phyloP scores from a whole-genome alignment of 2,888 invertebrate genomes.

The Chorisops tibialis region DNA sequence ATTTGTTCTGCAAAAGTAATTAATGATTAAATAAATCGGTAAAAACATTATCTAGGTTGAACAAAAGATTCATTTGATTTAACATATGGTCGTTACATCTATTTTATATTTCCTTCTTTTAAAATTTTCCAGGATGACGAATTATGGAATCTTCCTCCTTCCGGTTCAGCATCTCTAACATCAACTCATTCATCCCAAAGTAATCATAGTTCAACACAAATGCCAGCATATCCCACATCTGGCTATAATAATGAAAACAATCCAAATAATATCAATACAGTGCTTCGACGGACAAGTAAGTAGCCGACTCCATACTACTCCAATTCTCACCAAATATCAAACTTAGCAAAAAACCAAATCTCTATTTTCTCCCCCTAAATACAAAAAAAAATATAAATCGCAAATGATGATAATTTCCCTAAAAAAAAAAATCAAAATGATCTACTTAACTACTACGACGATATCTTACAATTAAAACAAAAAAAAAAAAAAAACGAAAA shows the following conservation, averaged over 20 bases:
- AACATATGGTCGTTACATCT: background rate
- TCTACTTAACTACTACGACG: too few species aligned
- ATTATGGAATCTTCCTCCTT: constrained; percentile 40
- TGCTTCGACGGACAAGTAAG: constrained; percentile 52
- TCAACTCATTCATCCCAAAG: constrained; percentile 34
- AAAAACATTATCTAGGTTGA: background rate
- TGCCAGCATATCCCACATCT: constrained; percentile 50
- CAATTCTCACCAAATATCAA: background rate
- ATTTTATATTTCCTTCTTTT: background rate
- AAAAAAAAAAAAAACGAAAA: too few species aligned
- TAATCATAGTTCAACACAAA: constrained; percentile 46
- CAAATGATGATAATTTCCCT: too few species aligned
- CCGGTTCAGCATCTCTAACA: constrained; percentile 35
- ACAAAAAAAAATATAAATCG: background rate
- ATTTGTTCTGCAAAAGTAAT: background rate
- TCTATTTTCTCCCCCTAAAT: background rate
- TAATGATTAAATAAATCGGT: background rate
- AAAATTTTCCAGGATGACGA: constrained; percentile 40
- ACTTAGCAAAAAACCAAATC: background rate
- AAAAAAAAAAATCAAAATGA: too few species aligned
- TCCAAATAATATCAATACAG: constrained; percentile 40
- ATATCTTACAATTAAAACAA: too few species aligned
- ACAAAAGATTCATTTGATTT: background rate
- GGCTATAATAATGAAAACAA: constrained; percentile 42
- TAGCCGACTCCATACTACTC: constrained; percentile 29